Evolutionary conservation across 2,888 invertebrate species (phyloP).

Genomic region (Parapristionchus giblindavisi): DNA sequence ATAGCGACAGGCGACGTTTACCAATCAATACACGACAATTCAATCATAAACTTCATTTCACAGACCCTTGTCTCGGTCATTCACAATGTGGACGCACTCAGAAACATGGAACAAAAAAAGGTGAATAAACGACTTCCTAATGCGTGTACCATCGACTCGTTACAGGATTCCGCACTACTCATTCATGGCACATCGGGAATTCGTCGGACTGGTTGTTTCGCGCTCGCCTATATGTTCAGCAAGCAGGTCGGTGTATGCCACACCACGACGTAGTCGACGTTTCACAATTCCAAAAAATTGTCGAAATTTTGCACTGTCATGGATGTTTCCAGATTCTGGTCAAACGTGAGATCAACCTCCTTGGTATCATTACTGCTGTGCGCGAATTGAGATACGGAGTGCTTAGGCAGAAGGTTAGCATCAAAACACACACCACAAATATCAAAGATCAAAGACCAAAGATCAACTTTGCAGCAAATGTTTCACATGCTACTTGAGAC

Average conservation of each 20-base stretch:
- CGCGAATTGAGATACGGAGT: too few relatives aligned
- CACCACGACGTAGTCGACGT: too few relatives aligned
- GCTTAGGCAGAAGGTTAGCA: too few relatives aligned
- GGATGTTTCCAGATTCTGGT: too few relatives aligned
- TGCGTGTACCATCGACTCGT: background rate
- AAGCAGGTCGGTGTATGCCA: conserved; percentile 25
- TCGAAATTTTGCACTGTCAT: too few relatives aligned
- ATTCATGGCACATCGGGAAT: conserved; percentile 33
- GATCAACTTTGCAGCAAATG: conserved; percentile 10
- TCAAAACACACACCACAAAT: too few relatives aligned
- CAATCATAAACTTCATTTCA: background rate
- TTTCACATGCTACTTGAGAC: conserved; percentile 15
- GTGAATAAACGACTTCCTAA: conserved; percentile 22
- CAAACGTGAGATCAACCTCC: too few relatives aligned
- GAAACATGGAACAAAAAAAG: background rate
- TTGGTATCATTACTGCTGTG: too few relatives aligned
- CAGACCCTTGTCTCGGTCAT: conserved; percentile 14
- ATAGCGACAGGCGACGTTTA: background rate
- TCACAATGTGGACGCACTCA: conserved; percentile 18
- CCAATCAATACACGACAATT: background rate
- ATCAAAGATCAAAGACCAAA: too few relatives aligned
- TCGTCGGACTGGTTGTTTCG: conserved; percentile 26
- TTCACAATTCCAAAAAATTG: too few relatives aligned
- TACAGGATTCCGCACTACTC: conserved; percentile 26
- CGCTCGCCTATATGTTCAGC: conserved; percentile 31